Base-by-base conservation (phyloP, 1,140 invertebrate species). In the Bombus confusus region DNA sequence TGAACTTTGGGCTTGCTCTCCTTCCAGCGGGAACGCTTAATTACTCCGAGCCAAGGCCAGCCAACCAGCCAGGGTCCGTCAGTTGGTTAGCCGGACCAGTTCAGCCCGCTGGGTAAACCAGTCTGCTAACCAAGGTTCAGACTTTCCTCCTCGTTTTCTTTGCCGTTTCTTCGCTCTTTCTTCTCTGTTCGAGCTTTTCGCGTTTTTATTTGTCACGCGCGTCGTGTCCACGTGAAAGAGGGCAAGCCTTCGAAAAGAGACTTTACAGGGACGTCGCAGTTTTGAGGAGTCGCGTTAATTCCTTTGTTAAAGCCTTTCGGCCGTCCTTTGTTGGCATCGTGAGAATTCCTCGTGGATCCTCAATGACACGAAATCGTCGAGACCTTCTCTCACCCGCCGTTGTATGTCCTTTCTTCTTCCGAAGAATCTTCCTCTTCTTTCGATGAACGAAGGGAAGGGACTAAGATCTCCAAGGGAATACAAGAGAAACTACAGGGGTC, bases 1-100 rank as follows among this genome's bases (percentile, higher is more conserved):
- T 66, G 81, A 89, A 87, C 80, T 90, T 89, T 90, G 69, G 80
- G 78, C 59, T 80, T 64, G 59, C 77, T 79, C 73, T 84, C 66
- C 85, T 59, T 86, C 62, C 80, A 78, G 80, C 72, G 66, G 87
- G 64, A n/a, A 82, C 71, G 88, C 71, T 90, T 90, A 90, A 90
- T 90, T 90, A 90, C 76, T 90, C 31, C 18, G 79, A 86, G 76
- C 73, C 59, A 83, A 88, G 85, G 79, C n/a, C 64, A 86, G 76
- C 73, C 47, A 83, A 75, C n/a, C 31, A 34, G 68, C 8, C 64
- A 57, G 66, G 18, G 47, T 52, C 47, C 52, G 39, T 78, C 52
- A 84, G 75, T 84, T 72, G 59, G 82, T 84, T 84, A 57, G 75
- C 43, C 66, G 43, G 59, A 52, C 39, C 69, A 12, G n/a, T 18